Base-by-base conservation (phyloP, 1,140 invertebrate genomes). In the Drosophila nasuta region DNA sequence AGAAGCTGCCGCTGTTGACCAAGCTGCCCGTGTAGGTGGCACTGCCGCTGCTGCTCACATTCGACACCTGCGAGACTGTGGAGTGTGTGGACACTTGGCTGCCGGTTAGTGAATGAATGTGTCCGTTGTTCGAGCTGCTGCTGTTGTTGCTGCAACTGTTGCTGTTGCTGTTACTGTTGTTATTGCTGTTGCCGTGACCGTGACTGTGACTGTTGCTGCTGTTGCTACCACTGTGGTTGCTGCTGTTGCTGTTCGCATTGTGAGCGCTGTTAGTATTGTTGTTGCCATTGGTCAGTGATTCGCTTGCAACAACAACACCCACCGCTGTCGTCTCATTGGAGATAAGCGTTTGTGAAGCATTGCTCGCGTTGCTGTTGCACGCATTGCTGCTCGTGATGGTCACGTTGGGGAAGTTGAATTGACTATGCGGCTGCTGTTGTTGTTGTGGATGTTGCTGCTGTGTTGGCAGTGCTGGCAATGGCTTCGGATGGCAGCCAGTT, bases 371-470 rank as follows among this genome's bases (percentile, higher is more conserved):
- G 28, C 68, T 78, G 15, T 68, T 76, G 69, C 75, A 56, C 11
- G 71, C 35, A 38, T 38, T 38, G 35, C 35, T 38, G 11, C 86
- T 69, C 0, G 82, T 92, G 1, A 90, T 79, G 8, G 91, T 92
- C 3, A 92, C 91, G 66, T 93, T 96, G 91, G 97, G 97, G 94
- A 98, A 98, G 92, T 97, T 95, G 92, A 98, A 98, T 92, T 97
- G 95, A 85, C 89, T 92, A 83, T 96, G 95, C 79, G 94, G 81
- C n/a, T 66, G 64, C n/a, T 43, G 59, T 10, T 38, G 45, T 8
- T 73, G 78, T 6, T 6, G 60, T 64, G 2, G 75, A 43, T 5
- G 75, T 6, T 73, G 78, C 11, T 6, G 65, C 67, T 5, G 75
- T 49, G 4, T 69, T 71, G 4, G 56, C 58, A 7, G 62, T 95